These are phyloP conservation scores for Suncus etruscus DNA, from an alignment of 2,113 vertebrate species.

Conservation along the genomic window DNA sequence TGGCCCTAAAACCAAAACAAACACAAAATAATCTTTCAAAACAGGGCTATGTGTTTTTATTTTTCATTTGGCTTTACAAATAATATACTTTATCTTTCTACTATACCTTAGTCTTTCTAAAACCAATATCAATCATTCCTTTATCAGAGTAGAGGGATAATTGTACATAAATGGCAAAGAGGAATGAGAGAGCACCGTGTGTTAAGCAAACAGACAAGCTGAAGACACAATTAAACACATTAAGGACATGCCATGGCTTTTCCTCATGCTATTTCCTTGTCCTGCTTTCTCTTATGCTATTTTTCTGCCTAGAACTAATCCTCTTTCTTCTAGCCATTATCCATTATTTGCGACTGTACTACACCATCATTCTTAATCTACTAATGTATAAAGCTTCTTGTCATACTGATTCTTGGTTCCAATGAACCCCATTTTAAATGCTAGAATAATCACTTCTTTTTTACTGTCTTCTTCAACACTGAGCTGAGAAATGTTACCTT, in stretches of 20 bases:
- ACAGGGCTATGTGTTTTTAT: background rate
- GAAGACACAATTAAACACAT: conserved; percentile 22
- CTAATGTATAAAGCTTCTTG: background rate
- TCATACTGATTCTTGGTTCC: background rate
- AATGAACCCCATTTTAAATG: background rate
- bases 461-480: background rate
- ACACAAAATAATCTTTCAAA: background rate
- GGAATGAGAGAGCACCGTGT: background rate
- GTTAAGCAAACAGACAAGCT: background rate
- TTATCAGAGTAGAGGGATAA: background rate
- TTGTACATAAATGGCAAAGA: background rate
- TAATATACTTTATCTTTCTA: background rate
- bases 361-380: background rate
- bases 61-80: background rate
- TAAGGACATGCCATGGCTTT: background rate
- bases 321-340: background rate
- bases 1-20: too few relatives aligned
- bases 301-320: background rate
- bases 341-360: background rate
- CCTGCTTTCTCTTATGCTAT: background rate
- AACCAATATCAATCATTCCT: background rate
- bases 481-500: background rate
- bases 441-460: background rate
- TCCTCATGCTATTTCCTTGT: background rate
- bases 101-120: background rate